Base-by-base conservation (phyloP, 2,797 vertebrate genomes). In the Ispidina picta region DNA sequence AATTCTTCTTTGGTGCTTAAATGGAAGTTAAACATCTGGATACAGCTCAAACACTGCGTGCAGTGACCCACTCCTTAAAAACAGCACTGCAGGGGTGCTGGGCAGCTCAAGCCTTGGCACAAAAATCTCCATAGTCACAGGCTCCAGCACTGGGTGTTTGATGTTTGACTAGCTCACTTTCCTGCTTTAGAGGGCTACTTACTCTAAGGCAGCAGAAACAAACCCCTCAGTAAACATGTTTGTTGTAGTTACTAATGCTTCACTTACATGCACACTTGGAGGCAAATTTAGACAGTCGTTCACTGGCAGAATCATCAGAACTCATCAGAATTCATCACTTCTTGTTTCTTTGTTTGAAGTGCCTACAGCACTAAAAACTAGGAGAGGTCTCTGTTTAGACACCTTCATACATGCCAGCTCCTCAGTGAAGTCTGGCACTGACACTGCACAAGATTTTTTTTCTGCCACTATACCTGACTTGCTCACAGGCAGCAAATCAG, bases 1-100 rank as follows among this genome's bases (percentile, higher is more conserved):
- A 43, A 44, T 56, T 71, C 43, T 43, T 80, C 71, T 93, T 88
- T 62, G 60, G 92, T 77, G 60, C 41, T 73, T 62, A 58, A 72
- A 64, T 8, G 44, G 59, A 64, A 86, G 31, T n/a, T 22, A 19
- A 63, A 54, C 0, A 35, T 59, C 48, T 0, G n/a, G 59, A 18
- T 35, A 8, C 10, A 75, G 39, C 54, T 82, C 26, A 31, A 56
- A 19, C 29, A 22, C 51, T 10, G 31, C 2, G 0, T 3, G 4
- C 23, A 10, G 22, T 9, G 35, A 41, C 66, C 37, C 60, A 77
- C 15, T 19, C 54, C 63, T 48, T 46, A 48, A 23, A 13, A 54
- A 5, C 0, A 70, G 56, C 46, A 13, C 63, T 68, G 49, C 25
- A 3, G 7, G 8, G 9, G n/a, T 22, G 37, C 70, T 11, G 55